phyloP scores from a whole-genome alignment of 2,888 invertebrate species.

The Pasiphila rectangulata region DNA sequence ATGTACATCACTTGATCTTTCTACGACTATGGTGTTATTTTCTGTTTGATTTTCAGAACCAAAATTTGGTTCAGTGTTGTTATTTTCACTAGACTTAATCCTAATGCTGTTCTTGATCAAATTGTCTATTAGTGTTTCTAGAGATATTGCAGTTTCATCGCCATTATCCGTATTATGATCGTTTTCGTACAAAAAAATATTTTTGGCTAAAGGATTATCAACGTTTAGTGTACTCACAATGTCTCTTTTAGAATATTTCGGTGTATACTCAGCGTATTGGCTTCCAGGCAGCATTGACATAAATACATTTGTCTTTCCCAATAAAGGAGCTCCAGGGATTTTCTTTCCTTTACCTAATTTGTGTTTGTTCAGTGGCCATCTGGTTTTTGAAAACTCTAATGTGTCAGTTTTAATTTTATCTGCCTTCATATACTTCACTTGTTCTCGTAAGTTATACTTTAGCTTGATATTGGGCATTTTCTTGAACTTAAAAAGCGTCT shows the following conservation, averaged over 20 bases:
- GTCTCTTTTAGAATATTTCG: conserved; percentile 57
- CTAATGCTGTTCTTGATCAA: conserved; percentile 51
- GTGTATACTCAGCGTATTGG: conserved; percentile 29
- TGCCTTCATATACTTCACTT: conserved; percentile 57
- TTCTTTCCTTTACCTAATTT: conserved; percentile 14
- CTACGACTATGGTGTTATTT: not conserved
- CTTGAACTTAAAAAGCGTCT: conserved; percentile 52
- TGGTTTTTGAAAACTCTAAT: conserved; percentile 51
- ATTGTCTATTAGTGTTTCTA: conserved; percentile 57
- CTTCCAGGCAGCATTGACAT: conserved; percentile 31
- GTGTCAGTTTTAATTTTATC: conserved; percentile 45
- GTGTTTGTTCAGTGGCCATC: conserved; percentile 55
- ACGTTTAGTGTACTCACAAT: conserved; percentile 39
- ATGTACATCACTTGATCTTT: not conserved
- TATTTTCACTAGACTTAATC: conserved; percentile 31
- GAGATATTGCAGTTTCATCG: conserved; percentile 35
- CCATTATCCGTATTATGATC: conserved; percentile 33
- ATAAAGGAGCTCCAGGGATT: conserved; percentile 5
- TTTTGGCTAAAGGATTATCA: conserved; percentile 36
- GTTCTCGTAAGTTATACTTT: conserved; percentile 61
- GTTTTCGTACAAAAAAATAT: conserved; percentile 40
- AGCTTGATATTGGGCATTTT: conserved; percentile 58
- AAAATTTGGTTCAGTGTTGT: conserved; percentile 14
- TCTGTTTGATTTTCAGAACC: conserved; percentile 4
- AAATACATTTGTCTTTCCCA: conserved; percentile 32